Percentiles rank a stretch among this genome's conserved stretches.
Evolutionary conservation across 2,113 vertebrate genomes (phyloP).

Genomic region (Gnathonemus longibarbis): DNA sequence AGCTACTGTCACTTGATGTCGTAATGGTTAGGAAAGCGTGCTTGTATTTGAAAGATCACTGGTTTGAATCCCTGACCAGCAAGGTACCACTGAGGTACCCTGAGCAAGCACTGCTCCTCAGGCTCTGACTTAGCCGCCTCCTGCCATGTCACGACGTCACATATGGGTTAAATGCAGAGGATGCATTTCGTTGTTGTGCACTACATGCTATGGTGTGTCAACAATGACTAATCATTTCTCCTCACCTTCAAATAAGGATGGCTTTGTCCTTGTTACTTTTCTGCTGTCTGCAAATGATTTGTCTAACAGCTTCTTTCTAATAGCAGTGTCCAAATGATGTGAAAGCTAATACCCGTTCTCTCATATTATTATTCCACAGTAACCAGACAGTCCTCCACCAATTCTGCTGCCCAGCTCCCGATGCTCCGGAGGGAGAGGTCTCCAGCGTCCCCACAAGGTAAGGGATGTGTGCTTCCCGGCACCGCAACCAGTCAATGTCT

Average conservation of each 20-base stretch:
- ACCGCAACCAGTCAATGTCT: not conserved
- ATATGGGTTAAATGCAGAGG: too few relatives aligned
- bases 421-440: conserved; percentile 72
- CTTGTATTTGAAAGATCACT: too few relatives aligned
- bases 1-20: not conserved
- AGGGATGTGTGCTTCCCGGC: conserved; percentile 23
- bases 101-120: too few relatives aligned
- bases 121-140: too few relatives aligned
- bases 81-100: too few relatives aligned
- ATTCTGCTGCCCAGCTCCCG: conserved; percentile 94
- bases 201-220: too few relatives aligned
- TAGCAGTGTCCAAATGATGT: not conserved
- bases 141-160: too few relatives aligned
- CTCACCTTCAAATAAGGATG: not conserved
- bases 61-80: too few relatives aligned
- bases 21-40: too few relatives aligned
- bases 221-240: too few relatives aligned
- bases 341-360: not conserved
- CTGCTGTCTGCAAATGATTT: not conserved
- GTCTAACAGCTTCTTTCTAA: not conserved
- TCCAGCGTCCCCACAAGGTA: conserved; percentile 53
- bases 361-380: conserved; percentile 52
- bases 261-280: not conserved
- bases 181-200: too few relatives aligned
- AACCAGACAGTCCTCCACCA: conserved; percentile 95